Base-by-base conservation (phyloP, 2,797 vertebrate genomes). In the Eospalax fontanierii region DNA sequence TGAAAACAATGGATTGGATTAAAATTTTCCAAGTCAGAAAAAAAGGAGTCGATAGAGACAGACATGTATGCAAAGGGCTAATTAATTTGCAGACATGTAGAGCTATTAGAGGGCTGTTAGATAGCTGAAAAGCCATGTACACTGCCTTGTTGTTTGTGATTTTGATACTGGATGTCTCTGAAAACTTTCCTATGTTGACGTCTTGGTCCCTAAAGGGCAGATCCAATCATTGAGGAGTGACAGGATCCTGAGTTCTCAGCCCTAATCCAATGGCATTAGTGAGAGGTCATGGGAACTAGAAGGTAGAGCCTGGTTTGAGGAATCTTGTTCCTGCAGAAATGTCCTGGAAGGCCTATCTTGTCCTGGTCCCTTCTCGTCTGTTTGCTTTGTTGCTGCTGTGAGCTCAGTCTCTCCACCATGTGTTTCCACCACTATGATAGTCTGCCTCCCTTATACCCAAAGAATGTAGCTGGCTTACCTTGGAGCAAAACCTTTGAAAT, bases 1-100 rank as follows among this genome's bases (percentile, higher is more conserved):
- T 81, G 74, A 90, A 95, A 79, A 12, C 50, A 71, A 6, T 83
- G 84, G 24, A 78, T 90, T 65, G n/a, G 4, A 71, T 82, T 73
- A 91, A 61, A 9, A 40, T n/a, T 82, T 3, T n/a, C n/a, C 35
- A 88, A 71, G 38, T 83, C 79, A 79, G 63, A 83, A 22, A 68
- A 57, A 73, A 83, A 21, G n/a, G 8, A 15, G 6, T 2, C 9
- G 46, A 21, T 9, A 73, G 43, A 70, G 18, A 70, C 43, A 78
- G 68, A 90, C 33, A 73, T 12, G 63, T 22, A 59, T 74, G 24
- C 50, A 90, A 93, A 89, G 79, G 6, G 75, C n/a, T 43, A 81
- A 75, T 11, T 70, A 91, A 90, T 85, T 66, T 75, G 1, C 8
- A 95, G n/a, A 6, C 26, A 71, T 30, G 35, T 43, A 28, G 28